Base-by-base conservation (phyloP, 1,140 invertebrate genomes). In the Dendroctonus ponderosae region DNA sequence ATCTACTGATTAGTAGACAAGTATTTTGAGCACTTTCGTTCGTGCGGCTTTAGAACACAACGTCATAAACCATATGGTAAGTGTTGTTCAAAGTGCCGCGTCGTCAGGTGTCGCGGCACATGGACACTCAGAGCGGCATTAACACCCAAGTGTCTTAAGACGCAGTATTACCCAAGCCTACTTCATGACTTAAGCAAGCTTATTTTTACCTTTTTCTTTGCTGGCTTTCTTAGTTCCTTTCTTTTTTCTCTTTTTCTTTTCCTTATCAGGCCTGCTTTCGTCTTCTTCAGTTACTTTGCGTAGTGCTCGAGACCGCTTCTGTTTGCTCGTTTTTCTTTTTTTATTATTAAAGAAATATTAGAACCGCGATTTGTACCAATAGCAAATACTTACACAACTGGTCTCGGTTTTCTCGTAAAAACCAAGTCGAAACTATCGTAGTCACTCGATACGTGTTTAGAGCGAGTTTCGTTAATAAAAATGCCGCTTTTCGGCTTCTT, bases 401-500 rank as follows among this genome's bases (percentile, higher is more conserved):
- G 69, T 62, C 71, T 58, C 2, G 70, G 69, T 49, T 68, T 62
- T 61, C 69, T 71, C 12, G 40, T 57, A 49, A 60, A 73, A 3
- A 74, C 70, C 41, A 73, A 62, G 70, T 74, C 73, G 14, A 74
- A 73, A 67, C 73, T 74, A 57, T 74, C 72, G 44, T 67, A 70
- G 58, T 62, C 62, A 42, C 39, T 48, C 8, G 39, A 41, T 41
- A 43, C n/a, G 58, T 62, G 52, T 26, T 66, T 49, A 0, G 15
- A 11, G 26, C 67, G 44, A 37, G 46, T 68, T 63, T 67, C 70
- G 42, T 78, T 78, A n/a, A 78, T 71, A 53, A 75, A 62, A 50
- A 77, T 76, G 11, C 75, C 74, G 69, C 76, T 78, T 64, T 73
- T 76, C 0, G 75, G 75, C 58, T 72, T 71, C 12, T 71, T 67